Conservation (phyloP, 2,888 invertebrate species). For the Lithodes maja region DNA sequence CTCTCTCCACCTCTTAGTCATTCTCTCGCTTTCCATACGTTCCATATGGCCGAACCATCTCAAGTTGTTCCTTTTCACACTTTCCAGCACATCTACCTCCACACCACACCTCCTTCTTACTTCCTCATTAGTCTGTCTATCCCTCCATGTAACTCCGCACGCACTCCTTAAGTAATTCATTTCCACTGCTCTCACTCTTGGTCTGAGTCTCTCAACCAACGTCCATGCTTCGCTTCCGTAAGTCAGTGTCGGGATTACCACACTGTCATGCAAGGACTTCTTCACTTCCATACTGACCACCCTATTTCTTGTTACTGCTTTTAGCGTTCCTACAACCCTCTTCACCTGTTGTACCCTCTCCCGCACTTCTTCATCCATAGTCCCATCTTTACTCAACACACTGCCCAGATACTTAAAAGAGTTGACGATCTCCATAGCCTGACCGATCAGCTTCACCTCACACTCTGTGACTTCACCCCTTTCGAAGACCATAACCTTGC, state of each 20-base stretch:
- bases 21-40: background rate
- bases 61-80: background rate
- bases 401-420: background rate
- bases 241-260: background rate
- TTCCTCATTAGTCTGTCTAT: background rate
- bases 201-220: background rate
- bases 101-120: background rate
- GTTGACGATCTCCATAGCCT: background rate
- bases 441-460: background rate
- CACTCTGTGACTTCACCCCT: no score
- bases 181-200: slow-evolving; percentile 1
- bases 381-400: background rate
- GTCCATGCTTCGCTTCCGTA: background rate
- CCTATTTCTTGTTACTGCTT: background rate
- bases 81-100: background rate
- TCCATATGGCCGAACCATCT: background rate
- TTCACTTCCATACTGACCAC: background rate
- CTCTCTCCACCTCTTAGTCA: background rate
- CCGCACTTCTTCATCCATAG: background rate
- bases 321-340: background rate
- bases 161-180: background rate
- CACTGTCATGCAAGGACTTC: background rate
- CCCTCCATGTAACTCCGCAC: background rate
- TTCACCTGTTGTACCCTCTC: background rate
- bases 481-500: no score